A percentile compares a stretch with the other conserved stretches of the same genome.
phyloP scores from a whole-genome alignment of 2,113 vertebrate species.

The zebrafish (Danio rerio) region GRCz12tu NC_133182.1:49229501-49230000 shows the following conservation, averaged over 20 bases:
- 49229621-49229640: slow-evolving; percentile 34
- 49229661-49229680: slow-evolving; percentile 38
- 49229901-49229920: slow-evolving; percentile 76
- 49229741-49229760: slow-evolving; percentile 78
- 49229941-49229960: slow-evolving; percentile 78
- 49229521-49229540: slow-evolving; percentile 62
- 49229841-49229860: slow-evolving; percentile 84
- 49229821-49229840: slow-evolving; percentile 71
- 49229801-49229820: slow-evolving; percentile 70
- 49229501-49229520: slow-evolving; percentile 40
- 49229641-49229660: slow-evolving; percentile 31
- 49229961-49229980: slow-evolving; percentile 76
- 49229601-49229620: slow-evolving; percentile 45
- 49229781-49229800: slow-evolving; percentile 83
- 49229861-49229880: slow-evolving; percentile 79
- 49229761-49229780: slow-evolving; percentile 83
- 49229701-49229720: background rate
- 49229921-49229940: slow-evolving; percentile 75
- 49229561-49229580: slow-evolving; percentile 1
- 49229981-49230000: slow-evolving; percentile 73
- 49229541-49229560: slow-evolving; percentile 55
- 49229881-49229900: slow-evolving; percentile 83
- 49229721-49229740: slow-evolving; percentile 72
- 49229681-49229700: slow-evolving; percentile 12
- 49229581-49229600: slow-evolving; percentile 39